These are phyloP conservation scores for Etia nguti DNA, from an alignment of 2,113 vertebrate genomes.

Conservation along the genomic window DNA sequence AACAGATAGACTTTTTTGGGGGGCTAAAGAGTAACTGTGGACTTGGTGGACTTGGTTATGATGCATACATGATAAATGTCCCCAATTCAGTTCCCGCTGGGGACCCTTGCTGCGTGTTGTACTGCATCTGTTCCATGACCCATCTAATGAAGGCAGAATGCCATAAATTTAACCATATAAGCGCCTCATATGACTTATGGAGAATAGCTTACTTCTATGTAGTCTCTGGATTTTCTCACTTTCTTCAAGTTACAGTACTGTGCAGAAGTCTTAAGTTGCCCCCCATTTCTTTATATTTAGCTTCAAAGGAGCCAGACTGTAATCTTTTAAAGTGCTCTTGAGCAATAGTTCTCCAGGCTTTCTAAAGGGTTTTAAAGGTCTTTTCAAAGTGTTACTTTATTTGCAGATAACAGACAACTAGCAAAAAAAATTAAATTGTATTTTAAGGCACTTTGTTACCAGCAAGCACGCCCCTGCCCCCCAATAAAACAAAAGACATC, in stretches of 20 bases:
- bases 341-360: background rate
- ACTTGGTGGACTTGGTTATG: background rate
- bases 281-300: background rate
- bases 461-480: background rate
- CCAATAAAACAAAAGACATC: accelerated
- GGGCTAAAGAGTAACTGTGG: background rate
- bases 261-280: background rate
- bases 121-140: background rate
- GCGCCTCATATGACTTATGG: background rate
- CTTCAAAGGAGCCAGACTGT: background rate
- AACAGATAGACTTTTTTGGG: background rate
- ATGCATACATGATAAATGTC: background rate
- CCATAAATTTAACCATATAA: background rate
- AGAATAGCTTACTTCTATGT: background rate
- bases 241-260: background rate
- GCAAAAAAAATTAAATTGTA: background rate
- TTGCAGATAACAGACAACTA: background rate
- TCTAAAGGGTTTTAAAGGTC: background rate
- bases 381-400: background rate
- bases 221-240: background rate
- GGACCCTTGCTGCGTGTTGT: background rate
- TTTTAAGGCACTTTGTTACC: background rate
- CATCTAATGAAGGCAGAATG: background rate
- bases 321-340: background rate
- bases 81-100: background rate